phyloP scores from a whole-genome alignment of 2,113 vertebrate species.

The Oncorhynchus tshawytscha region DNA sequence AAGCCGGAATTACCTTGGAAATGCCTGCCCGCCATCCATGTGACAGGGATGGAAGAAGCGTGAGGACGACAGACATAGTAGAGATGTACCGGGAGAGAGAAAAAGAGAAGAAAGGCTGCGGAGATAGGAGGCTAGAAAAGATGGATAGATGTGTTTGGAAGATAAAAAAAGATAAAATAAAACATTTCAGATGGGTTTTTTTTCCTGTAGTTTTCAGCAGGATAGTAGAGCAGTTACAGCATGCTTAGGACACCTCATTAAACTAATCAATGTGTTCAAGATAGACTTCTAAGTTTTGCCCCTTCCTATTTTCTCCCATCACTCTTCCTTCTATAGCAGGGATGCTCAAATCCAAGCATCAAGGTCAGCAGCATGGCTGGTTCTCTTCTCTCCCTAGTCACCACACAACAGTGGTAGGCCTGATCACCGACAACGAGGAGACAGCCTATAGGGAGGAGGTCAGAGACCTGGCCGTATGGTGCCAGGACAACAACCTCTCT shows the following conservation, averaged over 20 bases:
- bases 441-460: too few species aligned
- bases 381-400: too few species aligned
- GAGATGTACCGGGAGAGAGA: background rate
- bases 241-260: background rate
- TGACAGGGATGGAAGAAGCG: conserved; percentile 4
- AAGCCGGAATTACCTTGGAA: conserved; percentile 8
- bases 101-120: background rate
- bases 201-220: background rate
- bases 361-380: too few species aligned
- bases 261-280: background rate
- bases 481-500: too few species aligned
- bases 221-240: background rate
- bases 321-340: too few species aligned
- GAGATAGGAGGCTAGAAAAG: background rate
- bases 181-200: background rate
- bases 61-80: background rate
- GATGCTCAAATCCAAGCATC: too few species aligned
- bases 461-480: too few species aligned
- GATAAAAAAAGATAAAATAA: background rate
- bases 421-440: too few species aligned
- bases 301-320: background rate
- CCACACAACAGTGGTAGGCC: too few species aligned
- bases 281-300: background rate
- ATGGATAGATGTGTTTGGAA: background rate
- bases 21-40: background rate